A percentile compares a stretch with the other conserved stretches of the same genome.
These are phyloP conservation scores for Tipula helvola DNA, from an alignment of 2,888 invertebrate genomes.

Conservation along the genomic window DNA sequence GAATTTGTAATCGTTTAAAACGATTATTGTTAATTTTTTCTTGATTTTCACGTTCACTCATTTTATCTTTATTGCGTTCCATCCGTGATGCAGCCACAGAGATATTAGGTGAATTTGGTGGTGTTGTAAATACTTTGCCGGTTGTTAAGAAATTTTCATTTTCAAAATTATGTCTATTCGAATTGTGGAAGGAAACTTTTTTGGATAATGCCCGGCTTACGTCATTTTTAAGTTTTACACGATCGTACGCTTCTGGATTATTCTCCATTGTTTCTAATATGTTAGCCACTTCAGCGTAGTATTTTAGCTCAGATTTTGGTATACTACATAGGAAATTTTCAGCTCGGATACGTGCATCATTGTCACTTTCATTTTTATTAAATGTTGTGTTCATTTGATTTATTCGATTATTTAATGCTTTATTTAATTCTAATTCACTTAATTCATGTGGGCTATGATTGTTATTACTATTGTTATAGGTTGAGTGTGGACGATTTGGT, in stretches of 20 bases:
- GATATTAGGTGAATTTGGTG: constrained; percentile 64
- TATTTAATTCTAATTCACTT: constrained; percentile 8
- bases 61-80: not conserved
- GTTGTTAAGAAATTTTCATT: constrained; percentile 14
- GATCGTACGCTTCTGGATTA: constrained; percentile 28
- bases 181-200: not conserved
- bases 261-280: constrained; percentile 31
- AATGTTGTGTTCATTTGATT: constrained; percentile 4
- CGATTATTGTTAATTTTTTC: constrained; percentile 35
- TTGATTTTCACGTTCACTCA: constrained; percentile 23
- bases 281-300: constrained; percentile 35
- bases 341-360: constrained; percentile 31
- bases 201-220: constrained; percentile 35
- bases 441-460: not conserved
- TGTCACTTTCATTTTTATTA: constrained; percentile 4
- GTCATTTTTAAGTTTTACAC: constrained; percentile 34
- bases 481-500: constrained; percentile 13
- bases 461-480: not conserved
- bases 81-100: constrained; percentile 36
- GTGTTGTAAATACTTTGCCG: constrained; percentile 41
- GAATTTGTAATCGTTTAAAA: constrained; percentile 35
- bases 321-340: constrained; percentile 33
- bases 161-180: constrained; percentile 6
- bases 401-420: not conserved
- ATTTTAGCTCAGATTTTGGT: constrained; percentile 34